These are phyloP conservation scores for Alectoris magna DNA, from an alignment of 2,797 vertebrate species.

Conservation along the genomic window DNA sequence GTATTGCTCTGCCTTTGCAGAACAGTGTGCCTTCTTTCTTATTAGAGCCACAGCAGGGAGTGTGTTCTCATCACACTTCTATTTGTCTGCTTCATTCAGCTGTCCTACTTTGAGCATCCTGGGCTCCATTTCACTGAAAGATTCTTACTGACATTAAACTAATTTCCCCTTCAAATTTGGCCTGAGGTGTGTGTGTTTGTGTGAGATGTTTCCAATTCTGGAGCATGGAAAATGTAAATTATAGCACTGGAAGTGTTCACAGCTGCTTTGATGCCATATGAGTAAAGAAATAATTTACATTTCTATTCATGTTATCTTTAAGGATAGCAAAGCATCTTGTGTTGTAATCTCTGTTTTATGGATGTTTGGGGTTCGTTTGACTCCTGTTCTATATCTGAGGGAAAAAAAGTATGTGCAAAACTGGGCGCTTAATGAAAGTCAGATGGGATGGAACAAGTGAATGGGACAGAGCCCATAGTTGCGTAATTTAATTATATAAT, in stretches of 20 bases:
- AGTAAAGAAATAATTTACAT: not conserved
- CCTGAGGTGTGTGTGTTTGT: not conserved
- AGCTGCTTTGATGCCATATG: not conserved
- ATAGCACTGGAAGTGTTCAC: not conserved
- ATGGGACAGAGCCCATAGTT: not conserved
- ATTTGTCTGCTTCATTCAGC: slow-evolving; percentile 38
- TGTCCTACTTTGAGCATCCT: slow-evolving; percentile 48
- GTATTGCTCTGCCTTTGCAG: slow-evolving; percentile 34
- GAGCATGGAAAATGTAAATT: not conserved
- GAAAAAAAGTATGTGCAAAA: not conserved
- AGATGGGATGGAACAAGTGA: not conserved
- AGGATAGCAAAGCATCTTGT: not conserved
- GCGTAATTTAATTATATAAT: not conserved
- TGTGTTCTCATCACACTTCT: slow-evolving; percentile 1
- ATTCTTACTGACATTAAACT: slow-evolving; percentile 8
- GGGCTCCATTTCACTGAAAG: slow-evolving; percentile 17
- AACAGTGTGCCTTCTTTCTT: slow-evolving; percentile 33
- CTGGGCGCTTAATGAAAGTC: not conserved
- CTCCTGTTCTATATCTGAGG: not conserved
- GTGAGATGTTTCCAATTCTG: not conserved
- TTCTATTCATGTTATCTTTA: not conserved
- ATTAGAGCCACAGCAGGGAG: slow-evolving; percentile 43
- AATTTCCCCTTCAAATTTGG: slow-evolving; percentile 35
- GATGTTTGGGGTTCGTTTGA: not conserved
- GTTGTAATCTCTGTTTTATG: not conserved